Percentiles rank a stretch among this genome's conserved stretches.
Conservation (phyloP, 2,888 invertebrate species). For the Dynastes grantii region DNA sequence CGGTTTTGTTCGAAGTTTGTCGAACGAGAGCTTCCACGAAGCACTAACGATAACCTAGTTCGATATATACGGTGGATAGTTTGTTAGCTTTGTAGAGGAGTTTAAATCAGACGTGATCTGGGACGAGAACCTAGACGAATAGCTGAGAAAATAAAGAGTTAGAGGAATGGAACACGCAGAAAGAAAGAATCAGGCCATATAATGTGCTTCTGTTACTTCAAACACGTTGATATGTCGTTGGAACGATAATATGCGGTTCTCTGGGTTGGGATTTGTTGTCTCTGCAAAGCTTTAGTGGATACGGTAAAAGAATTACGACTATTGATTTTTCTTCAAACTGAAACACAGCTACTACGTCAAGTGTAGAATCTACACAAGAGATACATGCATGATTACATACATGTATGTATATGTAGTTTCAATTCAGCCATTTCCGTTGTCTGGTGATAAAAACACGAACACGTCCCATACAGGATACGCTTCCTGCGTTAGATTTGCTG, state of each 20-base stretch:
- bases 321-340: conserved; percentile 6
- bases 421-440: background rate
- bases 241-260: background rate
- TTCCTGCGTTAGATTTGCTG: background rate
- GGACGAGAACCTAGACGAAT: background rate
- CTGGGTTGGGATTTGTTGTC: background rate
- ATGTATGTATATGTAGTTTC: background rate
- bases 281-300: background rate
- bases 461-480: background rate
- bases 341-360: background rate
- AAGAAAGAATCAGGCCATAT: conserved; percentile 4
- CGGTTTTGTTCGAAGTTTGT: background rate
- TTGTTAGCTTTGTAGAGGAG: background rate
- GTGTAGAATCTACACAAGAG: background rate
- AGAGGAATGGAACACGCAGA: background rate
- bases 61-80: background rate
- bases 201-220: background rate
- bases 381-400: background rate
- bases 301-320: conserved; percentile 6
- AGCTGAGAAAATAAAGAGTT: background rate
- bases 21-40: background rate
- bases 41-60: background rate
- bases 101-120: conserved; percentile 12
- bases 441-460: background rate
- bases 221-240: background rate